These are phyloP conservation scores for Sinhomidia bicolor DNA, from an alignment of 2,888 invertebrate genomes.

Conservation along the genomic window DNA sequence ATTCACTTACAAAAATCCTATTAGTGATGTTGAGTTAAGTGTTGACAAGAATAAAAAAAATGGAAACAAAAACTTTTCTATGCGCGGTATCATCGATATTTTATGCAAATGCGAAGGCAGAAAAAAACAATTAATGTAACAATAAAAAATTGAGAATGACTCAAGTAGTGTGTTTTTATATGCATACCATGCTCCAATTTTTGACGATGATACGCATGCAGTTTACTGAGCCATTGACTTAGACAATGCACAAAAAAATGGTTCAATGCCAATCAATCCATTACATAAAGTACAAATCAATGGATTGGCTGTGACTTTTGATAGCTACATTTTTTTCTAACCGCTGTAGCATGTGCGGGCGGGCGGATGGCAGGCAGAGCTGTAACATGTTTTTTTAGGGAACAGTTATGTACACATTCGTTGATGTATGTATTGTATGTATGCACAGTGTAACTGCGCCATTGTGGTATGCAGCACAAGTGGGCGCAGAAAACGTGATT, in stretches of 20 bases:
- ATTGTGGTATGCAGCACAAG: constrained; percentile 9
- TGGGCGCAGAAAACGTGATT: constrained; percentile 54
- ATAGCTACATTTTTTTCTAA: background rate
- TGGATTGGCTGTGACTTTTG: background rate
- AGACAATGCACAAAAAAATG: constrained; percentile 45
- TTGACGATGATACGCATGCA: background rate
- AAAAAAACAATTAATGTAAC: constrained; percentile 10
- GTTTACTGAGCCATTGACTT: constrained; percentile 53
- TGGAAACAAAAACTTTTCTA: background rate
- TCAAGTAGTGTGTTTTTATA: background rate
- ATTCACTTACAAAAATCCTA: no score
- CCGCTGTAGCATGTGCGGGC: constrained; percentile 6
- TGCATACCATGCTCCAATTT: constrained; percentile 19
- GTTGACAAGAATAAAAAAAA: background rate
- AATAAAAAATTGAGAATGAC: background rate
- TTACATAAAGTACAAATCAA: constrained; percentile 46
- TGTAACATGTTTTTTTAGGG: background rate
- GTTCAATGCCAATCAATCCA: constrained; percentile 60
- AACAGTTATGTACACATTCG: background rate
- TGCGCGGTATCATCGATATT: background rate
- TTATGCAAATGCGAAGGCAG: background rate
- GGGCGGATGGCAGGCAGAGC: background rate
- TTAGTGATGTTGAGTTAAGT: no score
- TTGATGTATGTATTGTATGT: no score
- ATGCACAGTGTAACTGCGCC: no score